Base-by-base conservation (phyloP, 2,888 invertebrate species). In the Drosophila paucipuncta region DNA sequence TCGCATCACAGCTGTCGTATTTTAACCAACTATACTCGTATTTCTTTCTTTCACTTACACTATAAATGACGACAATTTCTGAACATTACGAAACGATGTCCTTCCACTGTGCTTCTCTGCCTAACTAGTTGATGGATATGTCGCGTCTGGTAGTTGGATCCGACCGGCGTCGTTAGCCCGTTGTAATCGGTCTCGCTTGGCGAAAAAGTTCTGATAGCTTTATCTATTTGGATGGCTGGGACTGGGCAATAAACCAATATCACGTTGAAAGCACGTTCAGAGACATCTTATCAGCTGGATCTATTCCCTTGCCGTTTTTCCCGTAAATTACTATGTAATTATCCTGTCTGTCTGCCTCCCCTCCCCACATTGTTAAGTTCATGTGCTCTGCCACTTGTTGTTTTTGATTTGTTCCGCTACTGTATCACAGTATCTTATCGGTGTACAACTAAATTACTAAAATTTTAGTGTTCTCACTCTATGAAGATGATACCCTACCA, bases 141-240 rank as follows among this genome's bases (percentile, higher is more conserved):
- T 53, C 35, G 31, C 59, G 52, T 67, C 79, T 76, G 70, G 69
- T 55, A 80, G 72, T 88, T 83, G 82, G 83, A 78, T 87, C 73
- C 78, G 81, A 80, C 85, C 72, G 76, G 78, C 79, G 58, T 78
- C 78, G 58, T 78, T 88, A 90, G 83, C 88, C 82, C 83, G 90
- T 85, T 82, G 72, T 61, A 55, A 30, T 76, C 67, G 65, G 89
- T 73, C 62, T 54, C 50, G 66, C 50, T 63, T 64, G 47, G 74
- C 59, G 62, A 22, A 65, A 22, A 55, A 63, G 49, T 39, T 37
- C 30, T 43, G 49, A 59, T 37, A 53, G 62, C 77, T 61, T 77
- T 77, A 73, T 77, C 72, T 73, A 77, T 73, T 67, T 69, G 77
- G 54, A 30, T 68, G 54, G 57, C 53, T 62, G 33, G 37, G 35